Base-by-base conservation (phyloP, 2,888 invertebrate species). In the Sturmia bella region DNA sequence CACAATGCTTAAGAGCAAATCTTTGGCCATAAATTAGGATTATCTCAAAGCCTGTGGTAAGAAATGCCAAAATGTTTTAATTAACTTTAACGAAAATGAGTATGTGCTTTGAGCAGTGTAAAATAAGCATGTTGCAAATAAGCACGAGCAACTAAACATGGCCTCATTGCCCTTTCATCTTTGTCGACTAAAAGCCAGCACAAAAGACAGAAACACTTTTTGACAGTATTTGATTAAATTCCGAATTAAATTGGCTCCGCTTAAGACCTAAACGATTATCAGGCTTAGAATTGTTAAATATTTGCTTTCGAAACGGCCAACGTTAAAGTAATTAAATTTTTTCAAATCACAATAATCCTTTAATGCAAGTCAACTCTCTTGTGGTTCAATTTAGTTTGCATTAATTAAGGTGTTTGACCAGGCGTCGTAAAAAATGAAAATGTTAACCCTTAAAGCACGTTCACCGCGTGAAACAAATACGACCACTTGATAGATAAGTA, bases 31-130 rank as follows among this genome's bases (percentile, higher is more conserved):
- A 82, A 82, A 82, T 82, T 52, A 43, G 52, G 69, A 74, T 82
- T 74, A 78, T 54, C 63, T 32, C 21, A 13, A 41, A 70, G n/a
- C 12, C 66, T 57, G 32, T 43, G 52, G 69, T 75, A 56, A 52
- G 39, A 64, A 77, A 78, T 66, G 69, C 66, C 66, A 66, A 70
- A 66, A 48, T 70, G 69, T 56, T 78, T 78, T 78, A 78, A 82
- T 82, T 78, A 82, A 74, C 78, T 78, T 69, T 45, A 41, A 78
- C 74, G 54, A 9, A 24, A 66, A 69, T 45, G 32, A 13, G 24
- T n/a, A n/a, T n/a, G n/a, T 27, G n/a, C 12, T 37, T 48, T 50
- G 9, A 24, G 19, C 15, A 6, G 17, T 39, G 24, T 15, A 17
- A 39, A 27, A 39, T 5, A 11, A 45, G 5, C 21, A 13, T 3